Evolutionary conservation across 2,888 invertebrate genomes (phyloP), one percentile per base, ranked within the genome.

Genomic region (Ennomos fuscantarius): DNA sequence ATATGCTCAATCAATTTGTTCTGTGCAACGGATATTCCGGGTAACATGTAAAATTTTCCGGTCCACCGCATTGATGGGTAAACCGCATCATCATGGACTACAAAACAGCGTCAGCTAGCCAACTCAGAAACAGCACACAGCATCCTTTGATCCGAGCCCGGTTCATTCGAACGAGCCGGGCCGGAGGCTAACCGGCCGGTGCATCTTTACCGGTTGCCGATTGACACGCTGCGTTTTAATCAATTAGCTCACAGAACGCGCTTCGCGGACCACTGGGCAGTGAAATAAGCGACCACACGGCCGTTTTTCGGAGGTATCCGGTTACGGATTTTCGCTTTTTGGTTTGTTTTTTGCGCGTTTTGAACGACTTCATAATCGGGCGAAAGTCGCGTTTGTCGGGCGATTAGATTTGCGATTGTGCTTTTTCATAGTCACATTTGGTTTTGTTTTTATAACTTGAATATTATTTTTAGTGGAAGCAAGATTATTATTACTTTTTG

Each of bases 211-310:
- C 24, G 44, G 35, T 8, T 8, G 15, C 41, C 68, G 78, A 89
- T 89, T 89, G 89, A 89, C 89, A 83, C 76, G 84, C 74, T 89
- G 91, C 88, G 89, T 89, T 91, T 90, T 90, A 92, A 91, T 92
- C 91, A 92, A 92, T 92, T 90, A 92, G 81, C 86, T 74, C 75
- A 76, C 81, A 80, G 82, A 81, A 80, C 79, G 78, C 78, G 80
- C 76, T 87, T 88, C 77, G 76, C 89, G 84, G 74, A 34, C 79
- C 91, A 89, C 44, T 90, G 91, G 82, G 70, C 89, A 87, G 91
- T 85, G 87, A 91, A 91, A 90, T 85, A 84, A 89, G 82, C 85
- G 78, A 75, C 79, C 82, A 78, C 78, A 75, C 78, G 83, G 76
- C 74, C 68, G 63, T 76, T 81, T 87, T 86, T 71, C 78, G 83